These are phyloP conservation scores for Dryobota labecula DNA, from an alignment of 2,888 invertebrate genomes.

Conservation along the genomic window DNA sequence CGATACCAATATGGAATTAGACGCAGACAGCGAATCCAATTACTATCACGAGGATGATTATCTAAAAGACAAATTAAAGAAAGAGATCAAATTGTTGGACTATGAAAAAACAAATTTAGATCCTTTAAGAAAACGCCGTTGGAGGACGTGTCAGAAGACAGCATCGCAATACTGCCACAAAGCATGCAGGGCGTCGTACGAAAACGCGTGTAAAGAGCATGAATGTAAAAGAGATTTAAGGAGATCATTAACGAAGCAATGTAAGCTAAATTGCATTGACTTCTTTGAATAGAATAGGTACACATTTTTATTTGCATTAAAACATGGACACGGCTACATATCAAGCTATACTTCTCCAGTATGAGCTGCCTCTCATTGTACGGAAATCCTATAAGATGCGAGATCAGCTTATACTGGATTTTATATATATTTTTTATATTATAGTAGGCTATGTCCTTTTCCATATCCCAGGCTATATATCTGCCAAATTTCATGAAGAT, in stretches of 20 bases:
- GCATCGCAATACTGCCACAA: conserved; percentile 28
- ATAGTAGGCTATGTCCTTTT: too few species aligned
- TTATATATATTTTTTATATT: too few species aligned
- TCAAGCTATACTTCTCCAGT: too few species aligned
- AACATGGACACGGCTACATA: too few species aligned
- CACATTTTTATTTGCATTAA: neutral
- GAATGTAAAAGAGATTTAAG: conserved; percentile 23
- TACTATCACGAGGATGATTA: conserved; percentile 46
- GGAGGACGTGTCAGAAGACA: conserved; percentile 38
- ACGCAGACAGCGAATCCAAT: conserved; percentile 34
- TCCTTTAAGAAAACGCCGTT: conserved; percentile 25
- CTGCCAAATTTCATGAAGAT: too few species aligned
- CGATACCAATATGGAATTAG: neutral
- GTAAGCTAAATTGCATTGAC: conserved; percentile 68
- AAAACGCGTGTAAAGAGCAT: conserved; percentile 18
- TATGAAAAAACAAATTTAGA: neutral
- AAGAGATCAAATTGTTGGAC: neutral
- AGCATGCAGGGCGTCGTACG: conserved; percentile 27
- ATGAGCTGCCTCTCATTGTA: too few species aligned
- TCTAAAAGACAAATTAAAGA: neutral
- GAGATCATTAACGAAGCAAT: conserved; percentile 66
- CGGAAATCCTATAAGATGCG: too few species aligned
- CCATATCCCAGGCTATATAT: too few species aligned
- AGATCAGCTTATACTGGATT: too few species aligned
- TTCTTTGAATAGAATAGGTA: neutral